Base-by-base conservation (phyloP, 2,797 vertebrate genomes). In the Aselliscus stoliczkanus region DNA sequence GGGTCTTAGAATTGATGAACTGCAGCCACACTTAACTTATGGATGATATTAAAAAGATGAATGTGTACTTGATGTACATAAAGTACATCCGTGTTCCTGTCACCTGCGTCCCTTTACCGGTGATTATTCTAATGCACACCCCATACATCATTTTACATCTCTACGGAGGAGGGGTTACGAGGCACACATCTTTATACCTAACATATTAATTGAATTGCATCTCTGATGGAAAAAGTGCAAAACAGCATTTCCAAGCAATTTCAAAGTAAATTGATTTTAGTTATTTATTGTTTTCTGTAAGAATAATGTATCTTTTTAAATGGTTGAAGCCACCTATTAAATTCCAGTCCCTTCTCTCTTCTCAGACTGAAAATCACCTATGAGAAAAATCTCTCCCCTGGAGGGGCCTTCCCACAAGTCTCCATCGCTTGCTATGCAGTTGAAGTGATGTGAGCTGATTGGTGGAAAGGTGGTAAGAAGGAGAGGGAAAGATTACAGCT, bases 251-350 rank as follows among this genome's bases (percentile, higher is more conserved):
- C 58, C 62, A 91, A 89, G 27, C 29, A 54, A 83, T 75, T 67
- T 62, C 31, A 25, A 69, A 84, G 52, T 42, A 84, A 88, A 85
- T 50, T 25, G 18, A 60, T 69, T 93, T 92, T 75, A 23, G 60
- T 72, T 79, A 93, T 67, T 85, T 80, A 93, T 60, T 88, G 17
- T 72, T 54, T 70, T 88, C 27, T 18, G 5, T 21, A 88, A 75
- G 21, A 91, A 69, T 23, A 54, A 88, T n/a, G 14, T 34, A 47
- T 80, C 21, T 34, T 88, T 31, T 88, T 27, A 29, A 79, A 65
- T 60, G 39, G 56, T 50, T 88, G 50, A 84, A 88, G 54, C 9
- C 42, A 56, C n/a, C 50, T 34, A 21, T 67, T 75, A 73, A 65
- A 11, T 56, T 79, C 12, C 11, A 11, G 37, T 60, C 34, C 52